These are phyloP conservation scores for Ctenochaetus hawaiiensis DNA, from an alignment of 2,797 vertebrate genomes.

Conservation along the genomic window DNA sequence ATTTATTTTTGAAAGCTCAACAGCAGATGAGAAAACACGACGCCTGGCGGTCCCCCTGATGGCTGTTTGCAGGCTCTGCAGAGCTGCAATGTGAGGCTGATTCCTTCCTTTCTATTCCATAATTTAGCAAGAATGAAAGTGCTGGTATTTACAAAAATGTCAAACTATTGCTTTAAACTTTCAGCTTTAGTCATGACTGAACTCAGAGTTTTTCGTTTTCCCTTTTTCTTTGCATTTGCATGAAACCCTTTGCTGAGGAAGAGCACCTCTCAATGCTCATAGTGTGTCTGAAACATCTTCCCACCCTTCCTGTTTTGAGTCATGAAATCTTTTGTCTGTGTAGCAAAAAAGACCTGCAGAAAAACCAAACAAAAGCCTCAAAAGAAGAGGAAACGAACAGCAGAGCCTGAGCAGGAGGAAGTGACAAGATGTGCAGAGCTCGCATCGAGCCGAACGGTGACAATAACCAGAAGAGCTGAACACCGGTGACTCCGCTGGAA, in stretches of 20 bases:
- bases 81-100: too few species aligned
- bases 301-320: slow-evolving; percentile 29
- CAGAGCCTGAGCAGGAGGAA: slow-evolving; percentile 12
- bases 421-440: slow-evolving; percentile 21
- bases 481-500: slow-evolving; percentile 18
- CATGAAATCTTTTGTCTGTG: slow-evolving; percentile 15
- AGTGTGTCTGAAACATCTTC: neutral
- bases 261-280: neutral
- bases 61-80: too few species aligned
- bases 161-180: neutral
- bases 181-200: neutral
- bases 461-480: slow-evolving; percentile 19
- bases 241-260: neutral
- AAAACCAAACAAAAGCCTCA: slow-evolving; percentile 28
- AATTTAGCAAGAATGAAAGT: too few species aligned
- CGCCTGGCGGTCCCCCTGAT: too few species aligned
- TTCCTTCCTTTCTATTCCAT: too few species aligned
- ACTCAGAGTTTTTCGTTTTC: neutral
- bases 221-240: slow-evolving; percentile 6
- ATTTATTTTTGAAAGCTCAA: too few species aligned
- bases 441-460: neutral
- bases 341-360: neutral
- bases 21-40: too few species aligned
- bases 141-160: neutral
- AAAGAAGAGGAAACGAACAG: slow-evolving; percentile 27